A percentile compares a stretch with the other conserved stretches of the same genome.
Conservation (phyloP, 2,888 invertebrate species). For the Aplocera efformata region DNA sequence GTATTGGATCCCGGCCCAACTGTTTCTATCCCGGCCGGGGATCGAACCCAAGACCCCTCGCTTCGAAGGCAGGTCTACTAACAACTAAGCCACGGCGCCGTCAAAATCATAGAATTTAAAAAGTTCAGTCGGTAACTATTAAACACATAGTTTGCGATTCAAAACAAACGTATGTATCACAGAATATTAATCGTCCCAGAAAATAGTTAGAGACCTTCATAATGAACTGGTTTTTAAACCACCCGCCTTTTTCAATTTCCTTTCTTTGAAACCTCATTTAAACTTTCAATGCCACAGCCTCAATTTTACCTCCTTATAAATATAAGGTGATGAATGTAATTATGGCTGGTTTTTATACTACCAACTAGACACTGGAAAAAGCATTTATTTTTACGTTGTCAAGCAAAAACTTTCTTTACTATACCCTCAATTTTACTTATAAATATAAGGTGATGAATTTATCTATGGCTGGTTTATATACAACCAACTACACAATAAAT, state of each 20-base stretch:
- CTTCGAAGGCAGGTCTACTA: no score
- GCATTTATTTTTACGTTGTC: no score
- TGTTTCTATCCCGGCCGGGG: no score
- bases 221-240: constrained; percentile 60
- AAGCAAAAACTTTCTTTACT: constrained; percentile 15
- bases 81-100: no score
- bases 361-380: no score
- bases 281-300: constrained; percentile 14
- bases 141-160: constrained; percentile 9
- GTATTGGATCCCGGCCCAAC: no score
- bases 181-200: constrained; percentile 60
- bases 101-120: no score
- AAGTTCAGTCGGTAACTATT: no score
- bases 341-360: constrained; percentile 16
- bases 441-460: constrained; percentile 22
- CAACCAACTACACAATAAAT: no score
- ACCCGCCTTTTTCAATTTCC: constrained; percentile 47
- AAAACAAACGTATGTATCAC: constrained; percentile 37
- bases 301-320: constrained; percentile 21
- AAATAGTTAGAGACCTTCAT: constrained; percentile 62
- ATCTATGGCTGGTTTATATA: constrained; percentile 20
- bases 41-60: no score
- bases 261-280: constrained; percentile 34
- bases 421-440: constrained; percentile 19
- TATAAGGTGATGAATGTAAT: constrained; percentile 24